Evolutionary conservation across 2,888 invertebrate genomes (phyloP), one percentile per base, ranked within the genome.

Genomic region (Lycaena phlaeas): DNA sequence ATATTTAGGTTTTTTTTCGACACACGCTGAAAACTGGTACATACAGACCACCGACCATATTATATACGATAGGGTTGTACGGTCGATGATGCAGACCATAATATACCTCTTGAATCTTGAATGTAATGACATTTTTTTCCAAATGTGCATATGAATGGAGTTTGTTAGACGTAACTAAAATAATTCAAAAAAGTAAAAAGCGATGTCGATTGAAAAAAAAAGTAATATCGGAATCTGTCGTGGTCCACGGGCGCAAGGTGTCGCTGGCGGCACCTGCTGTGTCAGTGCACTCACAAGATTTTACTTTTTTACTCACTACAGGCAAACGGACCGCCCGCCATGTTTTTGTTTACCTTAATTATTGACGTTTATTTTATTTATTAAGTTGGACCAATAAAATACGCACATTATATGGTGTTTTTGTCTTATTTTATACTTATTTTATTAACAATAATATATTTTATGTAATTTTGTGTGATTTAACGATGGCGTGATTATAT

Each of bases 231-330:
- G 45, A 51, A 52, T 52, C 52, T 52, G 43, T 51, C 22, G n/a
- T n/a, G n/a, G n/a, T 26, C 30, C 12, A 12, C 50, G 46, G 45
- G 51, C 54, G 54, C 59, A 59, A 59, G 61, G 60, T 60, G 63
- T 50, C 43, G 45, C 48, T 52, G 53, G 52, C 45, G 48, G 39
- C 65, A 64, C 62, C 63, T 63, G 65, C 67, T 46, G 56, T 52
- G 68, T 68, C 66, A 61, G 59, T 53, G 65, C 50, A 61, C 62
- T 44, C 38, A 40, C 29, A 42, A 46, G 54, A 54, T 53, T 53
- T 53, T 45, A 41, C 41, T 38, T 38, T 27, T 38, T 38, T 28
- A 11, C 27, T 28, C 17, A 12, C 22, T 5, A 2, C 22, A 9
- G 3, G 22, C 22, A 22, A 22, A 22, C 22, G 22, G 3, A 5